Conservation (phyloP, 2,888 invertebrate genomes). For the Nephrotoma guestfalica region DNA sequence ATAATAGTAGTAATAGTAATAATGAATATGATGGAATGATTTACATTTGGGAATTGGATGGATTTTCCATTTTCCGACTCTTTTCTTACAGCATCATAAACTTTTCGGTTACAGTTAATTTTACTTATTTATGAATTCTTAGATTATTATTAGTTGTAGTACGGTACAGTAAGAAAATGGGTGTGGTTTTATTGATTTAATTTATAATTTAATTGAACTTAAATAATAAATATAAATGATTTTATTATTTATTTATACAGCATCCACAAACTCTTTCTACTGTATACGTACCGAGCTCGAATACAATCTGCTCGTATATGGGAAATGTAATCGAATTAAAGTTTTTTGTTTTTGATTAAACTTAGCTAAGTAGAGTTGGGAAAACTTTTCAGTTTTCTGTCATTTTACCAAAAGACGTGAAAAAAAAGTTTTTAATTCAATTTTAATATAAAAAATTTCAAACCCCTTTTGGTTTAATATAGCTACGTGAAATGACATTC, state of each 20-base stretch:
- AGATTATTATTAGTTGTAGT: not conserved
- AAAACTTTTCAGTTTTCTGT: not conserved
- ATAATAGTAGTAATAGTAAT: not conserved
- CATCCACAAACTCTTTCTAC: not conserved
- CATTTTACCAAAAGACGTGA: not conserved
- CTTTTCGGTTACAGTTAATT: not conserved
- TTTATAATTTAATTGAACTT: not conserved
- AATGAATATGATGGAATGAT: not conserved
- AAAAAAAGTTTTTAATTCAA: not conserved
- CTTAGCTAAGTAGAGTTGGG: not conserved
- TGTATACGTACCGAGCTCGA: not conserved
- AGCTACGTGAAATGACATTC: not conserved
- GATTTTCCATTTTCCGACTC: not conserved
- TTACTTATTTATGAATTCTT: not conserved
- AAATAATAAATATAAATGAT: not conserved
- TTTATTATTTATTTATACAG: not conserved
- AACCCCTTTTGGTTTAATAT: not conserved
- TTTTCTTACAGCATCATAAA: not conserved
- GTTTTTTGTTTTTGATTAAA: not conserved
- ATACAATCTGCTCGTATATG: not conserved
- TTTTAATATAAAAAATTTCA: not conserved
- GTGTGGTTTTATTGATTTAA: not conserved
- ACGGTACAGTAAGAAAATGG: not conserved
- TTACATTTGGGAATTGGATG: not conserved
- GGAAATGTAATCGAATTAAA: not conserved